phyloP scores from a whole-genome alignment of 2,888 invertebrate genomes.

The Troilus luridus region DNA sequence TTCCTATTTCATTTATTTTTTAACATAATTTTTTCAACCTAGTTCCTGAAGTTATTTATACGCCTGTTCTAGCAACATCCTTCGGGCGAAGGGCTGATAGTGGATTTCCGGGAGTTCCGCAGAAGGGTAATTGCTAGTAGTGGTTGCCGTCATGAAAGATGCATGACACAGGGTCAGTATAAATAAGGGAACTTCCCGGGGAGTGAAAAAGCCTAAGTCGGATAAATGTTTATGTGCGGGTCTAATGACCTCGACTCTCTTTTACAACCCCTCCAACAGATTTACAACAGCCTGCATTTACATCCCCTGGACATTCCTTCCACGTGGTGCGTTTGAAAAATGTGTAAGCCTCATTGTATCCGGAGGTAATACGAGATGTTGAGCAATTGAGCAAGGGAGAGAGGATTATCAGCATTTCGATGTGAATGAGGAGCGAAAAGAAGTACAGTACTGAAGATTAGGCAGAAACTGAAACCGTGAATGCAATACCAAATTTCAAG shows the following conservation, averaged over 20 bases:
- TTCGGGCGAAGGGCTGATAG: neutral
- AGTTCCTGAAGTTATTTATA: neutral
- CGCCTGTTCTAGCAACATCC: neutral
- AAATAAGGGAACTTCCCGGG: conserved; percentile 10
- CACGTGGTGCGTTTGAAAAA: neutral
- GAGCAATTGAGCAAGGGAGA: neutral
- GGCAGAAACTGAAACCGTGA: too few relatives aligned
- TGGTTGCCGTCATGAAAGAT: conserved; percentile 43
- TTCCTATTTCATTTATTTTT: neutral
- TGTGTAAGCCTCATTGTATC: neutral
- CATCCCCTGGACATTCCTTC: neutral
- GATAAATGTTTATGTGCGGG: conserved; percentile 42
- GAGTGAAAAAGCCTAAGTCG: conserved; percentile 30
- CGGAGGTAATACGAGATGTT: too few relatives aligned
- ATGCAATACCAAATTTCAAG: too few relatives aligned
- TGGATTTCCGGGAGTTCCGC: neutral
- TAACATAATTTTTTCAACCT: neutral
- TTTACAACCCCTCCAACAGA: conserved; percentile 20
- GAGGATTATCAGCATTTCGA: neutral
- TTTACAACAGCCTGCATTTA: neutral
- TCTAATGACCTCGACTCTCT: conserved; percentile 42
- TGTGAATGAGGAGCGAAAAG: neutral
- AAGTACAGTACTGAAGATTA: too few relatives aligned
- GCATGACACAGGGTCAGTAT: conserved; percentile 19
- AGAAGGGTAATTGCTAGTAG: neutral